These are phyloP conservation scores for Atrina japonica DNA, from an alignment of 2,888 invertebrate species.

Conservation along the genomic window DNA sequence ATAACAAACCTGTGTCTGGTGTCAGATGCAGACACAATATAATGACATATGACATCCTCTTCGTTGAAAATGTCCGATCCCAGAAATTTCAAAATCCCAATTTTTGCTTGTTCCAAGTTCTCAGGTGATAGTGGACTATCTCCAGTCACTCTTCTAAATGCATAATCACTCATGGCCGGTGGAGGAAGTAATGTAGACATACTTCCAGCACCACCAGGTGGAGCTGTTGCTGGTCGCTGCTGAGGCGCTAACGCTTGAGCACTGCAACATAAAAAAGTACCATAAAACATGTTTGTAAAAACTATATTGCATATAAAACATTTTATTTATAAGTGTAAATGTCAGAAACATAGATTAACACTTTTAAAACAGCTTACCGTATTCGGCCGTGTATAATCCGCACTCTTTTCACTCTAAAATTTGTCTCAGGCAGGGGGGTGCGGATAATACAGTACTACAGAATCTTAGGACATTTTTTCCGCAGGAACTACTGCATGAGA, in stretches of 20 bases:
- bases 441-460: too few species aligned
- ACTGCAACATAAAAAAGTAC: conserved; percentile 15
- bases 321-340: too few species aligned
- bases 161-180: conserved; percentile 73
- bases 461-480: too few species aligned
- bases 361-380: too few species aligned
- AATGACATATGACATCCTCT: conserved; percentile 87
- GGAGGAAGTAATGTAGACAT: conserved; percentile 54
- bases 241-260: conserved; percentile 34
- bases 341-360: too few species aligned
- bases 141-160: conserved; percentile 72
- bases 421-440: too few species aligned
- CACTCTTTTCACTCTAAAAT: too few species aligned
- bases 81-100: conserved; percentile 91
- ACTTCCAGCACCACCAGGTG: conserved; percentile 40
- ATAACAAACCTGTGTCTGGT: conserved; percentile 84
- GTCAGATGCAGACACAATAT: conserved; percentile 93
- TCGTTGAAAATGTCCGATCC: conserved; percentile 89
- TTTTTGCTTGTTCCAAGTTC: conserved; percentile 88
- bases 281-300: too few species aligned
- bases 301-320: too few species aligned
- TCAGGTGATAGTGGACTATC: conserved; percentile 74
- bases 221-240: conserved; percentile 41
- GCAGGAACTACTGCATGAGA: too few species aligned
- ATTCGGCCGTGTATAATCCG: too few species aligned